Evolutionary conservation across 2,888 invertebrate genomes (phyloP).

Genomic region (Agrenia bidenticulata): DNA sequence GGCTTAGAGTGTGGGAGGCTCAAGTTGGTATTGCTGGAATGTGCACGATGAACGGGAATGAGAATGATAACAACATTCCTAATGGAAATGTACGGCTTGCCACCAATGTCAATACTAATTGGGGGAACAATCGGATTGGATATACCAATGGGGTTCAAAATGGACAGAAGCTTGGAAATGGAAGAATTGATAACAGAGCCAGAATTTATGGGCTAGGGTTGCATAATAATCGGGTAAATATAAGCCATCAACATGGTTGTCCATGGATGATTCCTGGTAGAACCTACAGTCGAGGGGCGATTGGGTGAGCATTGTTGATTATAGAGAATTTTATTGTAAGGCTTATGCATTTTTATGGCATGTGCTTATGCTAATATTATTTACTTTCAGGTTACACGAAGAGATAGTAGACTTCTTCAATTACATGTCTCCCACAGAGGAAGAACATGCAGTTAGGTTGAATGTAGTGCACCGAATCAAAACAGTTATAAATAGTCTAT

Average conservation of each 20-base stretch:
- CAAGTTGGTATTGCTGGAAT: slow-evolving; percentile 65
- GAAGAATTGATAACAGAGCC: slow-evolving; percentile 83
- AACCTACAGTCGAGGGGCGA: slow-evolving; percentile 75
- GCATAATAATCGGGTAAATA: slow-evolving; percentile 58
- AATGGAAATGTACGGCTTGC: slow-evolving; percentile 15
- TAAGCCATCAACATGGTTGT: slow-evolving; percentile 66
- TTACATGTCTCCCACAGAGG: slow-evolving; percentile 90
- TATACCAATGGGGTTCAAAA: slow-evolving; percentile 20
- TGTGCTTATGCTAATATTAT: background rate
- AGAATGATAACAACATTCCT: slow-evolving; percentile 41
- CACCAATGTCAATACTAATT: slow-evolving; percentile 21
- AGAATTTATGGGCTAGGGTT: slow-evolving; percentile 86
- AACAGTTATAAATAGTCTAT: slow-evolving; percentile 79
- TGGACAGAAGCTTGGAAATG: slow-evolving; percentile 20
- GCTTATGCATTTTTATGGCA: slow-evolving; percentile 2
- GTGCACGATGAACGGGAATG: slow-evolving; percentile 56
- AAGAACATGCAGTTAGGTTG: slow-evolving; percentile 84
- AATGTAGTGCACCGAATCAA: slow-evolving; percentile 88
- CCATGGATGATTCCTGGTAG: slow-evolving; percentile 82
- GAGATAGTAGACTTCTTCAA: slow-evolving; percentile 96
- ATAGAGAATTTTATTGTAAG: background rate
- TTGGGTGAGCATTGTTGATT: slow-evolving; percentile 70
- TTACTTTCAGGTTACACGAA: slow-evolving; percentile 75
- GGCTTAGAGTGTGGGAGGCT: slow-evolving; percentile 92
- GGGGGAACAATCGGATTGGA: slow-evolving; percentile 31